phyloP scores from a whole-genome alignment of 2,888 invertebrate species.

The Stomorhina lunata region DNA sequence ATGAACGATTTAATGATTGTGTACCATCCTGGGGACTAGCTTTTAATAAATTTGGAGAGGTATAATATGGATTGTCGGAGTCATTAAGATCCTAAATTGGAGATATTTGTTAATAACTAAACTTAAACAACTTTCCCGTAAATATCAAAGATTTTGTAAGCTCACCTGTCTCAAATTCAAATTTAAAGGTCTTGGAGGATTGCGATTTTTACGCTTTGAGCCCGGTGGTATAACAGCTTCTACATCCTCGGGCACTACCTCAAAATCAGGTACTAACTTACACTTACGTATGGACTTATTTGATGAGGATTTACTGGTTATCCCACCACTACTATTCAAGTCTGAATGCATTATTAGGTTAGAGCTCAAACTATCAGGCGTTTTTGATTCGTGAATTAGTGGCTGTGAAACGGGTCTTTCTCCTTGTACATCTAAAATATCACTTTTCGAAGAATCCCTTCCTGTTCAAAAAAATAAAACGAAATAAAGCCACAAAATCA shows the following conservation, averaged over 20 bases:
- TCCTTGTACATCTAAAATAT: constrained; percentile 65
- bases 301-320: constrained; percentile 71
- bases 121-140: too few species aligned
- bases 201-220: constrained; percentile 72
- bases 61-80: constrained; percentile 76
- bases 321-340: constrained; percentile 21
- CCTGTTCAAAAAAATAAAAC: constrained; percentile 69
- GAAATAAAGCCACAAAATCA: too few species aligned
- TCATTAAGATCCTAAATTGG: constrained; percentile 71
- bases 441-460: constrained; percentile 78
- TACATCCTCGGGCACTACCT: constrained; percentile 78
- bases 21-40: constrained; percentile 73
- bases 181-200: constrained; percentile 78
- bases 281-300: constrained; percentile 74
- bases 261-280: constrained; percentile 76
- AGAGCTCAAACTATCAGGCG: constrained; percentile 62
- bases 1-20: constrained; percentile 80
- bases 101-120: background rate
- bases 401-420: constrained; percentile 41
- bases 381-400: constrained; percentile 60
- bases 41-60: constrained; percentile 78
- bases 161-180: constrained; percentile 75
- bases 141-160: too few species aligned
- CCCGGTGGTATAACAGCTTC: constrained; percentile 74
- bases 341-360: constrained; percentile 19